These are phyloP conservation scores for Caenorhabditis japonica DNA, from an alignment of 2,888 invertebrate species.

Conservation along the genomic window DNA sequence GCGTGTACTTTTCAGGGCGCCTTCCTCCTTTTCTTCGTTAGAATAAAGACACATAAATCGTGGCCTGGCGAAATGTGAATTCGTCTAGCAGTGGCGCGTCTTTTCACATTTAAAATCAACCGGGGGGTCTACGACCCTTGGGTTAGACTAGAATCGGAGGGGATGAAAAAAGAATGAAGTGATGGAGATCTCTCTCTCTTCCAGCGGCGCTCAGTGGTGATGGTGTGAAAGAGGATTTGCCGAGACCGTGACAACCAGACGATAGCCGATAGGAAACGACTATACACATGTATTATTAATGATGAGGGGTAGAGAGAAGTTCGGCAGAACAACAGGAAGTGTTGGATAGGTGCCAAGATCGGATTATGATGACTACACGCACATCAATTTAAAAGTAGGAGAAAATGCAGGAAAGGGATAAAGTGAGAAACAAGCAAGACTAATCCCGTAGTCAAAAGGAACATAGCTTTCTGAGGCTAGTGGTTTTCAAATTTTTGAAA, in stretches of 20 bases:
- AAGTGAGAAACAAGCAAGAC: slow-evolving; percentile 7
- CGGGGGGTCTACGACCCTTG: slow-evolving; percentile 28
- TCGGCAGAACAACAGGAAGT: slow-evolving; percentile 46
- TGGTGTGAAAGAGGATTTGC: slow-evolving; percentile 45
- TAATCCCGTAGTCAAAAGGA: slow-evolving; percentile 8
- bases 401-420: neutral
- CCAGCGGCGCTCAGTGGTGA: too few relatives aligned
- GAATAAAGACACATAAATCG: slow-evolving; percentile 52
- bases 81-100: slow-evolving; percentile 15
- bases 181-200: slow-evolving; percentile 33
- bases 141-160: neutral
- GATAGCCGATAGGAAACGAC: slow-evolving; percentile 22
- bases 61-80: slow-evolving; percentile 41
- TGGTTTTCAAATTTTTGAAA: slow-evolving; percentile 33
- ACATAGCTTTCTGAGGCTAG: slow-evolving; percentile 13
- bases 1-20: slow-evolving; percentile 42
- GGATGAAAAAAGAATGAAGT: neutral
- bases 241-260: slow-evolving; percentile 46
- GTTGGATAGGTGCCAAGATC: slow-evolving; percentile 43
- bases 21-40: slow-evolving; percentile 36
- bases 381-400: neutral
- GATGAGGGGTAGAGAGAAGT: slow-evolving; percentile 4
- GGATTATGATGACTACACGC: slow-evolving; percentile 16
- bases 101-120: slow-evolving; percentile 16
- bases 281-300: slow-evolving; percentile 13